Conservation (phyloP, 1,140 invertebrate genomes). For the Meloidogyne hapla region DNA sequence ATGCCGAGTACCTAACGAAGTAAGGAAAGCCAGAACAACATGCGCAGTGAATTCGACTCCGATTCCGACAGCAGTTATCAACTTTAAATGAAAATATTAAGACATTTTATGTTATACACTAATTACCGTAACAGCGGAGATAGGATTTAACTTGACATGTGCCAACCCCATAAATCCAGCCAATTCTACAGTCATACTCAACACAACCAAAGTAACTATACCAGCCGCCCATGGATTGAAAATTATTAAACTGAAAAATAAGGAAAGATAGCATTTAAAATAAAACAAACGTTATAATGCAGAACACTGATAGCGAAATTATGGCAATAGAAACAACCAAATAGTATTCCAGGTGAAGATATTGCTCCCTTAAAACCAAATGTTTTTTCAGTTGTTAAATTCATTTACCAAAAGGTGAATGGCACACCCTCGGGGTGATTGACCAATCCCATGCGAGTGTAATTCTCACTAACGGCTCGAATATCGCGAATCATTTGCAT, state of each 20-base stretch:
- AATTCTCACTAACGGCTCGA: conserved; percentile 79
- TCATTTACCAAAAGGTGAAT: conserved; percentile 77
- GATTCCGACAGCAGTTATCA: conserved; percentile 76
- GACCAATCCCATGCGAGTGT: conserved; percentile 81
- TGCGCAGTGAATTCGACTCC: conserved; percentile 83
- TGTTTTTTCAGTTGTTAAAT: conserved; percentile 63
- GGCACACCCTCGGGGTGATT: conserved; percentile 94
- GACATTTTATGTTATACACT: conserved; percentile 34
- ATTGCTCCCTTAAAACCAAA: conserved; percentile 93
- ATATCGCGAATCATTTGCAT: conserved; percentile 72
- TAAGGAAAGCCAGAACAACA: conserved; percentile 82
- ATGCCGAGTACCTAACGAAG: conserved; percentile 78
- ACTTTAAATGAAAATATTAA: conserved; percentile 59
- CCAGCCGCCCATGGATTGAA: conserved; percentile 67
- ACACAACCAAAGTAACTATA: conserved; percentile 73
- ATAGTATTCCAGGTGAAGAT: conserved; percentile 79
- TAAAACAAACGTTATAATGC: conserved; percentile 74
- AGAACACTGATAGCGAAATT: conserved; percentile 50
- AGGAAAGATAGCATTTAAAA: conserved; percentile 71
- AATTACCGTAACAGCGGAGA: conserved; percentile 83
- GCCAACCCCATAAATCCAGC: conserved; percentile 81
- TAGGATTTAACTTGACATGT: conserved; percentile 82
- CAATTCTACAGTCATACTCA: conserved; percentile 77
- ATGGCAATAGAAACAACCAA: conserved; percentile 76
- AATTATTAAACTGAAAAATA: not conserved